phyloP scores from a whole-genome alignment of 2,113 vertebrate species.

The Cyphotilapia sp. region DNA sequence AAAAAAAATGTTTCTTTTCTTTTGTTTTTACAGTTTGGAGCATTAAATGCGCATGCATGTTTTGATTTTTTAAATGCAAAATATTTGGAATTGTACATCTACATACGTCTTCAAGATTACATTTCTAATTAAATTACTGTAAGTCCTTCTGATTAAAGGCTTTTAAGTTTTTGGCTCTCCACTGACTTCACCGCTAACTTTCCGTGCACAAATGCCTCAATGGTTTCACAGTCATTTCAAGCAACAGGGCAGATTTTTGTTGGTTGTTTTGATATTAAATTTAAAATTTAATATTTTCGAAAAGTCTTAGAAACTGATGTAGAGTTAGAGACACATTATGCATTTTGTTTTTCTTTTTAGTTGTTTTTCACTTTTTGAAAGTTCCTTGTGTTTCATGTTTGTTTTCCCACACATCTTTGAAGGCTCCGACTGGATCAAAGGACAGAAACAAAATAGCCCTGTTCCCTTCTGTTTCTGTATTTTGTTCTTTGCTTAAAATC shows the following conservation, averaged over 20 bases:
- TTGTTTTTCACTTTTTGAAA: background rate
- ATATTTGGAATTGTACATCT: background rate
- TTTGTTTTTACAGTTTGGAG: too few species aligned
- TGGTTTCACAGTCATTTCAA: background rate
- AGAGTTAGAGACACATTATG: too few species aligned
- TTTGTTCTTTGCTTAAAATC: background rate
- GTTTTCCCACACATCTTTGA: background rate
- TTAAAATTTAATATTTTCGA: background rate
- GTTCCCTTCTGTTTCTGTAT: background rate
- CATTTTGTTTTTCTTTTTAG: too few species aligned
- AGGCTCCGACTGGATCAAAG: background rate
- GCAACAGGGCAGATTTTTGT: background rate
- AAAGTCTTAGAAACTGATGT: background rate
- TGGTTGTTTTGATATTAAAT: background rate
- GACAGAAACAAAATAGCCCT: background rate
- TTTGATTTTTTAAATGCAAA: background rate
- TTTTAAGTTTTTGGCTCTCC: background rate
- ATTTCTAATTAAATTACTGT: background rate
- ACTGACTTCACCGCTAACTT: background rate
- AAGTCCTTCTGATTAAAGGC: background rate
- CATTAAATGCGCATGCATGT: too few species aligned
- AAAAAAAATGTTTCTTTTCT: background rate
- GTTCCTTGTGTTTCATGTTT: background rate
- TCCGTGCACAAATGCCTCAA: background rate
- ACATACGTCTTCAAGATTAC: rapidly evolving